These are phyloP conservation scores for Geococcyx californianus DNA, from an alignment of 2,113 vertebrate genomes.

Conservation along the genomic window DNA sequence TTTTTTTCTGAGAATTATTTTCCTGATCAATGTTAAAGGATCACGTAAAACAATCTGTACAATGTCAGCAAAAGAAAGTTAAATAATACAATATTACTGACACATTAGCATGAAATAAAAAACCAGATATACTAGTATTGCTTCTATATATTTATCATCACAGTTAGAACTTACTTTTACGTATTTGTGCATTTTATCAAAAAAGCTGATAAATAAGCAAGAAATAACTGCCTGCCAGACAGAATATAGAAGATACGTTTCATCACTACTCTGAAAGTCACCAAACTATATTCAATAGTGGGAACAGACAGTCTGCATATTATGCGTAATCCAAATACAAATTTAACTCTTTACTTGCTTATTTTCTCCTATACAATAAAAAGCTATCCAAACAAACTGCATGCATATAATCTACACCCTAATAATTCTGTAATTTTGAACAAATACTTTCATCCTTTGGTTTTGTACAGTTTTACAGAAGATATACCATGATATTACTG, in stretches of 20 bases:
- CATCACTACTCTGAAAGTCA: neutral
- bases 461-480: neutral
- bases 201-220: neutral
- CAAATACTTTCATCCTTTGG: neutral
- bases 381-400: neutral
- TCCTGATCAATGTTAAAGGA: neutral
- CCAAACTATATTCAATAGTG: neutral
- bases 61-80: neutral
- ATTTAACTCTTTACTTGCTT: neutral
- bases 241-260: neutral
- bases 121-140: neutral
- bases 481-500: neutral
- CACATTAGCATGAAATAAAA: neutral
- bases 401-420: neutral
- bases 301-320: neutral
- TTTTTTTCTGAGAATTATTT: neutral
- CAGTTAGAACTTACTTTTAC: neutral
- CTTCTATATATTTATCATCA: neutral
- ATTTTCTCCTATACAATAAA: conserved; percentile 48
- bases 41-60: neutral
- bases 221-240: neutral
- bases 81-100: neutral
- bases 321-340: neutral
- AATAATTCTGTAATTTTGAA: neutral
- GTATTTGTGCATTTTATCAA: neutral